Percentiles rank a stretch among this genome's conserved stretches.
These are phyloP conservation scores for Rhopalosiphum padi DNA, from an alignment of 1,140 invertebrate genomes.

Conservation along the genomic window DNA sequence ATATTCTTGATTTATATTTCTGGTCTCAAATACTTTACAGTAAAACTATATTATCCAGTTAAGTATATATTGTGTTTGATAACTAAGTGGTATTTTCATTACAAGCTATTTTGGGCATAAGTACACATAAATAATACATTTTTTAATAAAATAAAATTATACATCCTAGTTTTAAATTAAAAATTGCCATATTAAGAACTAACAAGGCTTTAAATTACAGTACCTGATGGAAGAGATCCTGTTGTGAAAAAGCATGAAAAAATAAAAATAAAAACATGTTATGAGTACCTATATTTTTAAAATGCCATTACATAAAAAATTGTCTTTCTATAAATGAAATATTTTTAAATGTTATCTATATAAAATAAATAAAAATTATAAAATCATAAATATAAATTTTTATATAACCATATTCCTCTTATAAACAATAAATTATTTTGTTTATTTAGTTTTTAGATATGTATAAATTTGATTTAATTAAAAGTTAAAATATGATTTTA, in stretches of 20 bases:
- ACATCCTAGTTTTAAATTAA: neutral
- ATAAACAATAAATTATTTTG: neutral
- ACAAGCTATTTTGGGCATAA: neutral
- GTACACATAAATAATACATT: neutral
- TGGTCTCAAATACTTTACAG: neutral
- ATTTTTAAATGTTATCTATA: neutral
- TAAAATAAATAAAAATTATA: conserved; percentile 1
- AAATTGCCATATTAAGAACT: conserved; percentile 9
- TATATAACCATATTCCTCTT: neutral
- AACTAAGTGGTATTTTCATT: neutral
- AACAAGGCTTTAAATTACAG: conserved; percentile 44
- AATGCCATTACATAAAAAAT: conserved; percentile 24
- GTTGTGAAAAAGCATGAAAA: conserved; percentile 57
- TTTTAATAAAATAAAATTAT: neutral
- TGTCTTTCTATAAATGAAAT: neutral
- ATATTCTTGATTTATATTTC: neutral
- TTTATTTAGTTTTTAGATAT: neutral
- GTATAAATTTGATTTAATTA: neutral
- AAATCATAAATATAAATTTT: neutral
- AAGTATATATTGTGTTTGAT: neutral
- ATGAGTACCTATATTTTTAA: conserved; percentile 7
- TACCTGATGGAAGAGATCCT: conserved; percentile 57
- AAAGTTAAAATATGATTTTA: neutral
- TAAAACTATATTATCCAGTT: neutral
- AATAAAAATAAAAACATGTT: conserved; percentile 33